Evolutionary conservation across 2,797 vertebrate genomes (phyloP).

Genomic region (Coregonus suidteri): DNA sequence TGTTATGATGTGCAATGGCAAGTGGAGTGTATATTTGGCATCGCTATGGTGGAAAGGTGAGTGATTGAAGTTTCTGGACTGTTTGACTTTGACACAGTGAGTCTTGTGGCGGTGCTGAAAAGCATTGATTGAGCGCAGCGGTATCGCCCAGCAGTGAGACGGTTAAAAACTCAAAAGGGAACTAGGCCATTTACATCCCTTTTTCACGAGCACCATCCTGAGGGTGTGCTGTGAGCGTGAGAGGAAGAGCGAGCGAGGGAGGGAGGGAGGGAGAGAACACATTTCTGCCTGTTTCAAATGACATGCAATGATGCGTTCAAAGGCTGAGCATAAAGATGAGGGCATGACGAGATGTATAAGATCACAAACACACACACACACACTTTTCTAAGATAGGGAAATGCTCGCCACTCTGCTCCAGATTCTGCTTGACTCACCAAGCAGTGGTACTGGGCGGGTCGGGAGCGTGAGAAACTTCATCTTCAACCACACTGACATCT

Average conservation of each 20-base stretch:
- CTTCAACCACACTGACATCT: constrained; percentile 55
- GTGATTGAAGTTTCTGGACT: neutral
- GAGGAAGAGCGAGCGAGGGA: constrained; percentile 18
- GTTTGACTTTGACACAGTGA: neutral
- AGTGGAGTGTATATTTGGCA: neutral
- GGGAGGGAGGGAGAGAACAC: constrained; percentile 17
- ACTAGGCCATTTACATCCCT: constrained; percentile 71
- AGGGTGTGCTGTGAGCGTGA: constrained; percentile 31
- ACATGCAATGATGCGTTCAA: constrained; percentile 16
- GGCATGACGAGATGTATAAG: constrained; percentile 2
- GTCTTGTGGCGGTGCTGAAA: neutral
- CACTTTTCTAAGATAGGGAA: constrained; percentile 36
- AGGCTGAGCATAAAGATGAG: constrained; percentile 16
- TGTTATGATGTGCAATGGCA: neutral
- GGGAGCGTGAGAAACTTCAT: constrained; percentile 59
- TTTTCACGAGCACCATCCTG: constrained; percentile 54
- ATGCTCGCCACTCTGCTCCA: constrained; percentile 45
- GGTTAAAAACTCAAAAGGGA: constrained; percentile 69
- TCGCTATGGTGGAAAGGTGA: neutral
- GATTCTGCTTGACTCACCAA: constrained; percentile 61
- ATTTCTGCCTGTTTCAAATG: constrained; percentile 7
- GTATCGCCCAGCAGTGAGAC: constrained; percentile 38
- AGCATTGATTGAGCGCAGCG: neutral
- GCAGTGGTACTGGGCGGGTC: constrained; percentile 31
- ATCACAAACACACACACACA: neutral